Evolutionary conservation across 2,797 vertebrate genomes (phyloP).

Genomic region (Melanotaenia parkinsoni): DNA sequence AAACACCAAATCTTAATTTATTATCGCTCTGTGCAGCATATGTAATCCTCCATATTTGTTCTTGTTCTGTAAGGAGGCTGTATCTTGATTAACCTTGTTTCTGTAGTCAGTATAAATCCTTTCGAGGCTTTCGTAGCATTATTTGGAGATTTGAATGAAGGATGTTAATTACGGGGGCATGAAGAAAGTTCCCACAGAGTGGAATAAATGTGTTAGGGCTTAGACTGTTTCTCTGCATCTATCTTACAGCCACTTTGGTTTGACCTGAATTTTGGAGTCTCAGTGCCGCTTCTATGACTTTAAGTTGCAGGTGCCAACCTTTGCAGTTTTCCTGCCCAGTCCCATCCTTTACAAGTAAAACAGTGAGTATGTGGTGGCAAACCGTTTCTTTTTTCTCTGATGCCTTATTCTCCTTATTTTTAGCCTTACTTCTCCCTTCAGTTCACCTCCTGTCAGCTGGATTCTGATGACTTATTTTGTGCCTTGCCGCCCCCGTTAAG

Average conservation of each 20-base stretch:
- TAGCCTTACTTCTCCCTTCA: conserved; percentile 44
- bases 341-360: conserved; percentile 2
- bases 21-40: conserved; percentile 18
- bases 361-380: conserved; percentile 8
- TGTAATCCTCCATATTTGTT: conserved; percentile 46
- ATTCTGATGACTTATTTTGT: conserved; percentile 63
- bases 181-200: conserved; percentile 28
- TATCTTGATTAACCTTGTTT: conserved; percentile 52
- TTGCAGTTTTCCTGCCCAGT: not conserved
- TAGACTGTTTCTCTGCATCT: conserved; percentile 12
- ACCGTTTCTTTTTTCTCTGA: conserved; percentile 27
- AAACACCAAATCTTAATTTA: conserved; percentile 27
- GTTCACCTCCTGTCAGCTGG: conserved; percentile 44
- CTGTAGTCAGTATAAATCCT: conserved; percentile 47
- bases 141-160: conserved; percentile 59
- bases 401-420: conserved; percentile 66
- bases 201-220: conserved; percentile 22
- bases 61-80: conserved; percentile 39
- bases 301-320: not conserved
- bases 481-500: conserved; percentile 71
- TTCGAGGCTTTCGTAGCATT: conserved; percentile 26
- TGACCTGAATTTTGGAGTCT: conserved; percentile 5
- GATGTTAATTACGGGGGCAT: conserved; percentile 20
- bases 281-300: conserved; percentile 5
- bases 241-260: conserved; percentile 5